phyloP scores from a whole-genome alignment of 2,113 vertebrate species.

The Anhinga anhinga region DNA sequence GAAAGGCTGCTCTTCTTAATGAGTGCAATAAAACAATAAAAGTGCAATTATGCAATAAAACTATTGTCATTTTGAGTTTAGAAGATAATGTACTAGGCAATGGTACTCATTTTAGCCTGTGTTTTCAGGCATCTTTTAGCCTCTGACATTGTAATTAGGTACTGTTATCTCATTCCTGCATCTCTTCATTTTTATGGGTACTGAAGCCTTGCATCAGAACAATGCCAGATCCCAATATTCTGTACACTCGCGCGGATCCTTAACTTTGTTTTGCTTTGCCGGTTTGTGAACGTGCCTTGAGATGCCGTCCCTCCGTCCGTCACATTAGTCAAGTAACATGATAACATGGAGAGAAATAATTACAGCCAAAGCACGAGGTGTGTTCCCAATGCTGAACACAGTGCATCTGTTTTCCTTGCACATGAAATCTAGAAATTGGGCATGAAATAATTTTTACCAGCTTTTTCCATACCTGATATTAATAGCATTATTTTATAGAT shows the following conservation, averaged over 20 bases:
- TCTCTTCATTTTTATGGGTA: neutral
- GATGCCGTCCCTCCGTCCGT: neutral
- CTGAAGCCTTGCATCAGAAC: neutral
- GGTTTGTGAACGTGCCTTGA: neutral
- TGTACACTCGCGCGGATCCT: accelerated
- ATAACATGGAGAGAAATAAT: neutral
- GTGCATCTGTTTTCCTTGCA: no score
- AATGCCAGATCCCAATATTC: neutral
- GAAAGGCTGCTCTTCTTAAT: slow-evolving; percentile 7
- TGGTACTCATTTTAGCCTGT: neutral
- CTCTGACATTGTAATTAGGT: neutral
- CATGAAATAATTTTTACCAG: neutral
- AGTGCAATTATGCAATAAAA: slow-evolving; percentile 10
- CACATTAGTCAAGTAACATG: accelerated
- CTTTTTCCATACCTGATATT: neutral
- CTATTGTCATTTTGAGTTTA: neutral
- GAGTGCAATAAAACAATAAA: neutral
- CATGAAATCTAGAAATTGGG: neutral
- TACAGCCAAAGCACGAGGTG: neutral
- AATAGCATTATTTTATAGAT: neutral
- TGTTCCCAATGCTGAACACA: neutral
- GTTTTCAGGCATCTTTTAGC: neutral
- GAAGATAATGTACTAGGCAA: neutral
- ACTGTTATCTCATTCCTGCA: neutral
- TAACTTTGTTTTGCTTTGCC: neutral